Percentiles rank a stretch among this genome's conserved stretches.
phyloP scores from a whole-genome alignment of 2,888 invertebrate species.

The Poecilus cupreus region DNA sequence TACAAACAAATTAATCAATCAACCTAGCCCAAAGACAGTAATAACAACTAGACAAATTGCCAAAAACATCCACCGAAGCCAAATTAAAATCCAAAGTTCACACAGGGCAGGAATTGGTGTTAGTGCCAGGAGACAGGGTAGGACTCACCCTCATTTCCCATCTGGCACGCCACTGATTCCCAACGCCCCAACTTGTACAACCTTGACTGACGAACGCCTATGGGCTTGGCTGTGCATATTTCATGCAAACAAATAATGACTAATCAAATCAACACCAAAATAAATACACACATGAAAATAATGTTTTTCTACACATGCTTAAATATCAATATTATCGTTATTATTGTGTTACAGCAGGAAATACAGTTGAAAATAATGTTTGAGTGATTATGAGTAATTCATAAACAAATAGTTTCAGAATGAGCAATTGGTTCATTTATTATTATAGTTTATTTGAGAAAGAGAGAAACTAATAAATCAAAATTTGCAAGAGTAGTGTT shows the following conservation, averaged over 20 bases:
- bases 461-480: too few relatives aligned
- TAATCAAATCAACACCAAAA: not conserved
- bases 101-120: slow-evolving; percentile 10
- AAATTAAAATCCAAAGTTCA: not conserved
- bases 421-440: too few relatives aligned
- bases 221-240: slow-evolving; percentile 30
- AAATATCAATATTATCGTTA: not conserved
- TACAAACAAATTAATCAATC: not conserved
- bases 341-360: not conserved
- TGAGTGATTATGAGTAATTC: too few relatives aligned
- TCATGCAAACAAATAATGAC: slow-evolving; percentile 22
- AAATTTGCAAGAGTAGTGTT: too few relatives aligned
- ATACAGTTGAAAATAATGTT: too few relatives aligned
- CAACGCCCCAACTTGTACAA: slow-evolving; percentile 45
- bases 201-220: slow-evolving; percentile 50
- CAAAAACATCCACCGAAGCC: too few relatives aligned
- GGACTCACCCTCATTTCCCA: slow-evolving; percentile 53
- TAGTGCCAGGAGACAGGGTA: slow-evolving; percentile 21
- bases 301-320: not conserved
- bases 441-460: too few relatives aligned
- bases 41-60: not conserved
- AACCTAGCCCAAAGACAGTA: not conserved
- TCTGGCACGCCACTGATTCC: slow-evolving; percentile 56
- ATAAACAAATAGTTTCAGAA: too few relatives aligned
- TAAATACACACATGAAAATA: not conserved